Conservation (phyloP, 2,888 invertebrate species). For the Apoderus coryli region DNA sequence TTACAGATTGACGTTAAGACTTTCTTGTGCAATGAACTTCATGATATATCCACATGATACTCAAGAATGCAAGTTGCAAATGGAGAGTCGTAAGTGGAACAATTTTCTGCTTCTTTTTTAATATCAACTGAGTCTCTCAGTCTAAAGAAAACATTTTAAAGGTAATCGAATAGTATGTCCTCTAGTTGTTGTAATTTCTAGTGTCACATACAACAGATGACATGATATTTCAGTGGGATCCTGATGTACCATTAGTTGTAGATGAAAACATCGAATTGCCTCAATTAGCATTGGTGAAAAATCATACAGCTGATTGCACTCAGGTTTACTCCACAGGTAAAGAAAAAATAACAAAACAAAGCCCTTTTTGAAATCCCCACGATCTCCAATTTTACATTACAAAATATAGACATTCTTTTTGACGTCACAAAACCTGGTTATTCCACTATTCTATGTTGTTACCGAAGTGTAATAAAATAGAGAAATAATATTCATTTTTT, state of each 20-base stretch:
- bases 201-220: constrained; percentile 91
- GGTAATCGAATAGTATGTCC: too few species aligned
- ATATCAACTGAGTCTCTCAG: too few species aligned
- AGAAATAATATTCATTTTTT: constrained; percentile 1
- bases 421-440: too few species aligned
- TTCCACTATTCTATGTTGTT: too few species aligned
- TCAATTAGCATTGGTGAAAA: constrained; percentile 71
- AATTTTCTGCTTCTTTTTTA: too few species aligned
- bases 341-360: too few species aligned
- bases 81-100: constrained; percentile 77
- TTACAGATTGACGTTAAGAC: constrained; percentile 58
- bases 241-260: constrained; percentile 75
- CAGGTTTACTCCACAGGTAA: constrained; percentile 81
- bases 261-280: constrained; percentile 84
- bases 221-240: constrained; percentile 88
- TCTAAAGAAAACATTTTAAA: too few species aligned
- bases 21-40: constrained; percentile 92
- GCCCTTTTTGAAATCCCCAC: too few species aligned
- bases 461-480: background rate
- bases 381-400: too few species aligned
- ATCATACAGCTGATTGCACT: constrained; percentile 80
- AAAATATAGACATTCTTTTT: too few species aligned
- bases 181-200: too few species aligned
- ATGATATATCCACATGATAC: constrained; percentile 89
- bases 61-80: constrained; percentile 85